Base-by-base conservation (phyloP, 2,888 invertebrate genomes). In the Cryptocephalus primarius region DNA sequence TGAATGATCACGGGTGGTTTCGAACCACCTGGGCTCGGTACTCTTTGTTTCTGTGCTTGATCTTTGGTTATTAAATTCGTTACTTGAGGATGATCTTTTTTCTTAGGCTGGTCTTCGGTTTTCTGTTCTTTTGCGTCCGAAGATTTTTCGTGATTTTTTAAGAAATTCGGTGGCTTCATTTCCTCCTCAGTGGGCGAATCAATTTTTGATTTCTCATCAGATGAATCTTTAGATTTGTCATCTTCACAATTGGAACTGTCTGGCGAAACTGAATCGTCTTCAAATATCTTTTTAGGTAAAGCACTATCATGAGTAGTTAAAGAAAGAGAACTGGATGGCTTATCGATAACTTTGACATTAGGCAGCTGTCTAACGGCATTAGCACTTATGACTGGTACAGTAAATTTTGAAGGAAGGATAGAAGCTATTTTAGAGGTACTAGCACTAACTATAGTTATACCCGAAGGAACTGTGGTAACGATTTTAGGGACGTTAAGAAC, bases 271-370 rank as follows among this genome's bases (percentile, higher is more conserved):
- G 76, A 78, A 53, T 81, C 81, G 55, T 82, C 80, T 63, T 82
- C 80, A 60, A 82, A 80, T 59, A 81, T 80, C 62, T 81, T 81
- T 8, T 79, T 80, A 1, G 82, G 81, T 42, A 81, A 67, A 8
- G 75, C 76, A 49, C 70, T 77, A 58, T 78, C 81, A 57, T 78
- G 75, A 0, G 77, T 72, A 40, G 79, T 68, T 52, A 78, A 74
- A 1, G 80, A 79, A 46, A 70, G 52, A 2, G 64, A 63, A 4
- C 68, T 64, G 1, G 67, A 65, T 4, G 69, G 67, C 55, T 72
- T 56, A 72, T 77, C 55, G 71, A 70, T 55, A 66, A 75, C 69
- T 56, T 68, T 69, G 4, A 70, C 67, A 46, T 70, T 70, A 0
- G 68, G 62, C 41, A 70, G 54, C 48, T 70, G 69, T 41, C 68